Evolutionary conservation across 2,113 vertebrate genomes (phyloP).

Genomic region (Epinephelus cyanopodus): DNA sequence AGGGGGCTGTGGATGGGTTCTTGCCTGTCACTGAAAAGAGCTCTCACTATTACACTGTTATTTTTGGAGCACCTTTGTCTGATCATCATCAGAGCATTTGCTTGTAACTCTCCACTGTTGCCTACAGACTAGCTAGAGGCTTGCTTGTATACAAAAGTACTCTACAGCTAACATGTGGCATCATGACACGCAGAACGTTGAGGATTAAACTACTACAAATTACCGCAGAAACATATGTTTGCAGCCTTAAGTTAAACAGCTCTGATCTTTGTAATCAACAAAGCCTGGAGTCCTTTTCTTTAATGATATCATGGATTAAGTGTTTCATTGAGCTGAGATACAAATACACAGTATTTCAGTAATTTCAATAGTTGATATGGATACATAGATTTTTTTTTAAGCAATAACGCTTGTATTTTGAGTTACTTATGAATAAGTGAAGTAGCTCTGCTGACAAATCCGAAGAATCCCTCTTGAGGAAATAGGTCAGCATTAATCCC

Average conservation of each 20-base stretch:
- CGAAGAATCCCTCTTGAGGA: conserved; percentile 31
- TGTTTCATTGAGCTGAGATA: neutral
- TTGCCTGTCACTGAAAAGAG: conserved; percentile 31
- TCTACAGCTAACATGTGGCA: neutral
- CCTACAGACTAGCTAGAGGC: neutral
- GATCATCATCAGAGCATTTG: conserved; percentile 15
- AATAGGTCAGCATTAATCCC: conserved; percentile 48
- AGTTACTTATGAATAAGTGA: neutral
- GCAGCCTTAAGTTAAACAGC: neutral
- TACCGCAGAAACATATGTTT: neutral
- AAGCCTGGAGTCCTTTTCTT: neutral
- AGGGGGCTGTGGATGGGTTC: conserved; percentile 23
- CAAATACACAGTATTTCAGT: neutral
- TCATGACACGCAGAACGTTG: neutral
- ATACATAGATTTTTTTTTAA: neutral
- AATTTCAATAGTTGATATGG: neutral
- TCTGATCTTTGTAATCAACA: neutral
- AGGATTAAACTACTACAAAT: neutral
- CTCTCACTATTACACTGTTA: conserved; percentile 24
- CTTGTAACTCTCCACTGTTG: neutral
- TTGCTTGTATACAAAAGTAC: neutral
- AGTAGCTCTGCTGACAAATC: conserved; percentile 20
- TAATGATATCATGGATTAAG: neutral
- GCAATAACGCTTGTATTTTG: neutral
- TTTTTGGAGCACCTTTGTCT: conserved; percentile 30